Evolutionary conservation across 2,113 vertebrate genomes (phyloP).

Genomic region (Pantherophis guttatus): DNA sequence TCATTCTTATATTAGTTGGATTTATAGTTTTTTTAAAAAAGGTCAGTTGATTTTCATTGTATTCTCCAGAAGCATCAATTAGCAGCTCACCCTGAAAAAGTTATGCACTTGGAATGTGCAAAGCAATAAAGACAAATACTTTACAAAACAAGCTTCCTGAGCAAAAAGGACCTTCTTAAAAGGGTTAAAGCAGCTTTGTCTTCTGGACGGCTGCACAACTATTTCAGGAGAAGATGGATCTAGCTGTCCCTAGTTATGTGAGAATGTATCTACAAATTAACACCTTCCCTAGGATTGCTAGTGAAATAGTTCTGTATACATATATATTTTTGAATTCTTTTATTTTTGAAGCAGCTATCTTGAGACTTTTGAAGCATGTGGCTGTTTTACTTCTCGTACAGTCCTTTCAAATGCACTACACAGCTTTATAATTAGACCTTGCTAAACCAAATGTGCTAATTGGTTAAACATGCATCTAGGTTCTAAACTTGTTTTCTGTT

Average conservation of each 20-base stretch:
- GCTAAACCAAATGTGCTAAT: not conserved
- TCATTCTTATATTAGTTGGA: too few species aligned
- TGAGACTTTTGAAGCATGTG: not conserved
- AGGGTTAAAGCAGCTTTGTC: not conserved
- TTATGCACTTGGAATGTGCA: not conserved
- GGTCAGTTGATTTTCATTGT: too few species aligned
- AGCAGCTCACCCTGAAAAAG: not conserved
- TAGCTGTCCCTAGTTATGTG: not conserved
- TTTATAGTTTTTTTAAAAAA: too few species aligned
- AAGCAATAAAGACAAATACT: not conserved
- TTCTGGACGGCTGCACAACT: not conserved
- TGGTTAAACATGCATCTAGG: not conserved
- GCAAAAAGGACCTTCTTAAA: not conserved
- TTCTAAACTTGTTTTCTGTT: not conserved
- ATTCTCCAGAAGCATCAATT: not conserved
- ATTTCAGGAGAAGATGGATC: not conserved
- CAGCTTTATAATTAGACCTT: not conserved
- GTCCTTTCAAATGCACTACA: not conserved
- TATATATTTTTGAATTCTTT: not conserved
- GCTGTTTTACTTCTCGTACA: not conserved
- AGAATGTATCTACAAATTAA: not conserved
- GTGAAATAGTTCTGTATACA: too few species aligned
- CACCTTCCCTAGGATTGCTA: not conserved
- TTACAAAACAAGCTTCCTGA: not conserved
- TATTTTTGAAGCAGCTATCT: not conserved